These are phyloP conservation scores for Oxyruncus cristatus DNA, from an alignment of 2,113 vertebrate genomes.

Conservation along the genomic window DNA sequence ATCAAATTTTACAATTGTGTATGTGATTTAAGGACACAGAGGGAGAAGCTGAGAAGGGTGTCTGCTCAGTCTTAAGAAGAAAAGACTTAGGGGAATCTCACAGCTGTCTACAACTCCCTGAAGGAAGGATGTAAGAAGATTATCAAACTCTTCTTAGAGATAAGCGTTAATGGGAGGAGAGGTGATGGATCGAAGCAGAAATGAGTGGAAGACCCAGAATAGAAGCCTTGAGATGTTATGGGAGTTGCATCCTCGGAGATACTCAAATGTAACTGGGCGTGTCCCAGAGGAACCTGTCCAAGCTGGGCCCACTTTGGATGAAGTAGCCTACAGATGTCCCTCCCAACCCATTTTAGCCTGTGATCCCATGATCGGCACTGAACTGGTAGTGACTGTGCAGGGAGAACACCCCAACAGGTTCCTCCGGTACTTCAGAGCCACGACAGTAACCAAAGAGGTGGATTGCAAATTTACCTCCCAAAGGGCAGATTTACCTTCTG, in stretches of 20 bases:
- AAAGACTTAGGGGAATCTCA: neutral
- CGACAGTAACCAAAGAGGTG: neutral
- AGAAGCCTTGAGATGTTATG: neutral
- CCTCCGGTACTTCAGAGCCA: neutral
- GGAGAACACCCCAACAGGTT: neutral
- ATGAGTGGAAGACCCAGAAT: neutral
- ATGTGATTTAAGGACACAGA: neutral
- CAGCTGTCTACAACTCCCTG: neutral
- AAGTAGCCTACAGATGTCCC: neutral
- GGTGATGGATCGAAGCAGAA: neutral
- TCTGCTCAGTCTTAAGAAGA: neutral
- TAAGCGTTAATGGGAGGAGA: neutral
- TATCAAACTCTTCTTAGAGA: neutral
- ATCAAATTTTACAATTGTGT: neutral
- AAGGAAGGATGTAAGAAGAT: neutral
- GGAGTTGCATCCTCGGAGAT: neutral
- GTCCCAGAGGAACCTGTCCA: neutral
- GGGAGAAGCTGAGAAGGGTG: neutral
- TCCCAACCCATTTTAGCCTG: neutral
- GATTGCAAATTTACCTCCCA: neutral
- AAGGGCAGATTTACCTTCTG: neutral
- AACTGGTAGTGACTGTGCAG: neutral
- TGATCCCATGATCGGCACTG: neutral
- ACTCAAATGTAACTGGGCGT: neutral
- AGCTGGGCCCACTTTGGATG: neutral